Percentiles rank a stretch among this genome's conserved stretches.
Evolutionary conservation across 1,140 invertebrate genomes (phyloP).

Genomic region (Conopomorpha cramerella): DNA sequence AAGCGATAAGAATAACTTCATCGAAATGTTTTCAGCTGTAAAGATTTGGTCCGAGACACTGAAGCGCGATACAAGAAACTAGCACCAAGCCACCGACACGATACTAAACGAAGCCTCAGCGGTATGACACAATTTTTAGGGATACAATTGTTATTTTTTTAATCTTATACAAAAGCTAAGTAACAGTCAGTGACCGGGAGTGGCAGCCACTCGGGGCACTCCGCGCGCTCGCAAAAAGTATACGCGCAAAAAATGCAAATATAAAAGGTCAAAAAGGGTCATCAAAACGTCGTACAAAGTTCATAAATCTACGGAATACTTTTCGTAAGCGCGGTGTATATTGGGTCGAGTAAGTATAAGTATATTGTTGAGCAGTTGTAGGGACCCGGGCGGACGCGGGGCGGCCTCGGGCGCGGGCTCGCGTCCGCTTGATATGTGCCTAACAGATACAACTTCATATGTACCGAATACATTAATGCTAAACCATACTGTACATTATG

Average conservation of each 20-base stretch:
- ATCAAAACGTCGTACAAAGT: too few species aligned
- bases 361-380: not conserved
- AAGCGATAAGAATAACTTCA: slow-evolving; percentile 51
- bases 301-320: too few species aligned
- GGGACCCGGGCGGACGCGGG: slow-evolving; percentile 3
- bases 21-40: slow-evolving; percentile 43
- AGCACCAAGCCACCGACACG: slow-evolving; percentile 53
- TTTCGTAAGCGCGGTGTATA: not conserved
- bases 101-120: slow-evolving; percentile 18
- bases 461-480: slow-evolving; percentile 42
- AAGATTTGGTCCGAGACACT: slow-evolving; percentile 56
- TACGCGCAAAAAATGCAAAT: not conserved
- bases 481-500: slow-evolving; percentile 48
- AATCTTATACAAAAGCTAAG: slow-evolving; percentile 25
- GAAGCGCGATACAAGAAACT: slow-evolving; percentile 46
- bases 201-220: not conserved
- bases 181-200: slow-evolving; percentile 7
- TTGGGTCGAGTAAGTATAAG: too few species aligned
- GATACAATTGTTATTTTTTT: not conserved
- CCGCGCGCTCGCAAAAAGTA: not conserved
- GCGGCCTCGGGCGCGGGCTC: slow-evolving; percentile 38
- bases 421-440: slow-evolving; percentile 52
- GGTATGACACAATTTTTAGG: too few species aligned
- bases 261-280: too few species aligned
- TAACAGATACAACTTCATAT: slow-evolving; percentile 37